A percentile compares a stretch with the other conserved stretches of the same genome.
These are phyloP conservation scores for Coreoperca whiteheadi DNA, from an alignment of 2,113 vertebrate genomes.

Conservation along the genomic window DNA sequence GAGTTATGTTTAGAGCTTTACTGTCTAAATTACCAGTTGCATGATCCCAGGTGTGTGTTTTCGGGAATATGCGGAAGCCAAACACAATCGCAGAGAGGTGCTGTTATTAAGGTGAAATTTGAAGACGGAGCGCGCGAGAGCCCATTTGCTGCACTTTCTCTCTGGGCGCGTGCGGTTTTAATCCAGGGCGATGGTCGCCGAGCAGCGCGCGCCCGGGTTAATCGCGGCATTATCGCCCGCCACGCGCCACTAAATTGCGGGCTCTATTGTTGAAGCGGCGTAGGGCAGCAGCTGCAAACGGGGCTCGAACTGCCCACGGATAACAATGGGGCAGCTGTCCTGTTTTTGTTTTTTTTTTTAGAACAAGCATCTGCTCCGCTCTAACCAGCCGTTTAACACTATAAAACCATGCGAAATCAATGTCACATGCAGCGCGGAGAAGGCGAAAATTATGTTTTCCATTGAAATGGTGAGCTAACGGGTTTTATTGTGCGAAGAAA, in stretches of 20 bases:
- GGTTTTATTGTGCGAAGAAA: slow-evolving; percentile 29
- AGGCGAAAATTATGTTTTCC: slow-evolving; percentile 39
- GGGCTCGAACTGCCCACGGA: slow-evolving; percentile 77
- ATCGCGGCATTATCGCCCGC: slow-evolving; percentile 87
- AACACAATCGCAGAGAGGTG: neutral
- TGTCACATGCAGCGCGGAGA: slow-evolving; percentile 58
- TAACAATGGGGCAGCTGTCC: slow-evolving; percentile 88
- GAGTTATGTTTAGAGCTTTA: neutral
- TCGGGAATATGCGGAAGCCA: too few species aligned
- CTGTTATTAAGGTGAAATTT: slow-evolving; percentile 43
- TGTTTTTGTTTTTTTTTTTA: slow-evolving; percentile 71
- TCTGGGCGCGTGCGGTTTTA: slow-evolving; percentile 72
- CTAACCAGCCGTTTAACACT: slow-evolving; percentile 76
- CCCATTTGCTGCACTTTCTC: slow-evolving; percentile 25
- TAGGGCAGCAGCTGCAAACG: slow-evolving; percentile 84
- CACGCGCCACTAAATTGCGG: slow-evolving; percentile 86
- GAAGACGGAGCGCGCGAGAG: slow-evolving; percentile 21
- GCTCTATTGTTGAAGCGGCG: slow-evolving; percentile 79
- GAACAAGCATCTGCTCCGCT: slow-evolving; percentile 84
- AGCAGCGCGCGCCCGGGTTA: slow-evolving; percentile 86
- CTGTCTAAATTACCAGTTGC: neutral
- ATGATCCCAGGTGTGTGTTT: slow-evolving; percentile 27
- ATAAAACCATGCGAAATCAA: slow-evolving; percentile 71
- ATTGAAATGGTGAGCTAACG: slow-evolving; percentile 44
- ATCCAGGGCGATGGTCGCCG: slow-evolving; percentile 79